Conservation (phyloP, 2,888 invertebrate species). For the Euzophera pinguis region DNA sequence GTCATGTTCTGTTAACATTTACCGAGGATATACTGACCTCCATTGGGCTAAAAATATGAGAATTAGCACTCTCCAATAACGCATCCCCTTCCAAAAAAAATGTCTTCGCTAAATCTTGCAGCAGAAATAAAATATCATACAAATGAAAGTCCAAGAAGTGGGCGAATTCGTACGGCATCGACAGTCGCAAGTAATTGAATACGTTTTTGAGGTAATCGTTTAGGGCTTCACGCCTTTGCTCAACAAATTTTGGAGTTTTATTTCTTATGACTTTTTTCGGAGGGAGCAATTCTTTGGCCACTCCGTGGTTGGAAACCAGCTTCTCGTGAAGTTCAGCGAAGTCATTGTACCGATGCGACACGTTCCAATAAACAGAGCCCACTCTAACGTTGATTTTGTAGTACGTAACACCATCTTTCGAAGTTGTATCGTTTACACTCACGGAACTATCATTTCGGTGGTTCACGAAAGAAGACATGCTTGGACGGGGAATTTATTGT, state of each 20-base stretch:
- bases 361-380: constrained; percentile 88
- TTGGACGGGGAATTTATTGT: not conserved
- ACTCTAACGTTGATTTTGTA: constrained; percentile 86
- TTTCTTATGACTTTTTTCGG: constrained; percentile 96
- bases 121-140: constrained; percentile 93
- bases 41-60: constrained; percentile 87
- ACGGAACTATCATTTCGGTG: constrained; percentile 84
- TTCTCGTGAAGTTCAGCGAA: constrained; percentile 93
- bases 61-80: constrained; percentile 80
- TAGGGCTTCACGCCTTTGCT: constrained; percentile 88
- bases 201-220: constrained; percentile 90
- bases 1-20: too few relatives aligned
- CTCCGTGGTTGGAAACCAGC: constrained; percentile 88
- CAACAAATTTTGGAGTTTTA: constrained; percentile 92
- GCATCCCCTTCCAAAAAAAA: constrained; percentile 88
- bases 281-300: constrained; percentile 91
- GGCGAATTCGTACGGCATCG: constrained; percentile 89
- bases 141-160: constrained; percentile 93
- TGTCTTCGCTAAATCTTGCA: constrained; percentile 89
- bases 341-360: constrained; percentile 93
- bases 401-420: constrained; percentile 84
- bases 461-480: constrained; percentile 87
- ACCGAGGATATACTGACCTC: constrained; percentile 80
- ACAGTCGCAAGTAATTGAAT: constrained; percentile 86
- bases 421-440: constrained; percentile 82